A percentile compares a stretch with the other conserved stretches of the same genome.
phyloP scores from a whole-genome alignment of 1,140 invertebrate species.

The Gonioctena quinquepunctata region DNA sequence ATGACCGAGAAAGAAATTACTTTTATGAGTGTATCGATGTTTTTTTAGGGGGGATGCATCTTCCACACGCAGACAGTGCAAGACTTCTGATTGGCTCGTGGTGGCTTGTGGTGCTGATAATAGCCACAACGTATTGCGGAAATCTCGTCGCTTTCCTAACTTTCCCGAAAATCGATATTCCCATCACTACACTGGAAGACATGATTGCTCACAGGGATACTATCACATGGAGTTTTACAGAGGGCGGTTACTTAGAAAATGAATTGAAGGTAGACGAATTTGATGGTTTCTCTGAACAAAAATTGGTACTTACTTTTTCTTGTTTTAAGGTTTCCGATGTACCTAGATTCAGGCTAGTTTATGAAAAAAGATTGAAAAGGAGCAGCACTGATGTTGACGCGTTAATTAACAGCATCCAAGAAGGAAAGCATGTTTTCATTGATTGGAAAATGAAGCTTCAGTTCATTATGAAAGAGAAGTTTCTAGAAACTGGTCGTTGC shows the following conservation, averaged over 20 bases:
- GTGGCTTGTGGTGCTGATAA: slow-evolving; percentile 90
- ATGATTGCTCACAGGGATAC: slow-evolving; percentile 65
- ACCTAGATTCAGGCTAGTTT: slow-evolving; percentile 25
- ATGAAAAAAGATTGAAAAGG: slow-evolving; percentile 7
- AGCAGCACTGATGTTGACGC: slow-evolving; percentile 59
- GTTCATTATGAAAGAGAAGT: slow-evolving; percentile 69
- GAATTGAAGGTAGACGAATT: slow-evolving; percentile 64
- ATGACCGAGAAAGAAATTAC: too few species aligned
- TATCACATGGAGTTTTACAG: slow-evolving; percentile 75
- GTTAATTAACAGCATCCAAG: slow-evolving; percentile 65
- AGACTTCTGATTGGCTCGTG: slow-evolving; percentile 86
- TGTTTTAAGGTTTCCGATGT: slow-evolving; percentile 60
- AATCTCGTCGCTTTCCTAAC: slow-evolving; percentile 92
- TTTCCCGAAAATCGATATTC: slow-evolving; percentile 82
- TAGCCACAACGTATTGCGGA: slow-evolving; percentile 90
- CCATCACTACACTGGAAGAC: slow-evolving; percentile 75
- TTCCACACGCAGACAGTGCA: slow-evolving; percentile 84
- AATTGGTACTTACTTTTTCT: neutral
- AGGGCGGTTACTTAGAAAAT: slow-evolving; percentile 73
- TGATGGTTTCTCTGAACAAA: too few species aligned
- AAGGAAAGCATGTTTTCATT: slow-evolving; percentile 73
- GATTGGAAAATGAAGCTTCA: slow-evolving; percentile 79
- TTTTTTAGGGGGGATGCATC: slow-evolving; percentile 76
- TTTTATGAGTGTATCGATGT: too few species aligned
- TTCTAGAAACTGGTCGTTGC: slow-evolving; percentile 65